Evolutionary conservation across 2,797 vertebrate genomes (phyloP), one percentile per base, ranked within the genome.

Genomic region (Hydrolagus colliei): DNA sequence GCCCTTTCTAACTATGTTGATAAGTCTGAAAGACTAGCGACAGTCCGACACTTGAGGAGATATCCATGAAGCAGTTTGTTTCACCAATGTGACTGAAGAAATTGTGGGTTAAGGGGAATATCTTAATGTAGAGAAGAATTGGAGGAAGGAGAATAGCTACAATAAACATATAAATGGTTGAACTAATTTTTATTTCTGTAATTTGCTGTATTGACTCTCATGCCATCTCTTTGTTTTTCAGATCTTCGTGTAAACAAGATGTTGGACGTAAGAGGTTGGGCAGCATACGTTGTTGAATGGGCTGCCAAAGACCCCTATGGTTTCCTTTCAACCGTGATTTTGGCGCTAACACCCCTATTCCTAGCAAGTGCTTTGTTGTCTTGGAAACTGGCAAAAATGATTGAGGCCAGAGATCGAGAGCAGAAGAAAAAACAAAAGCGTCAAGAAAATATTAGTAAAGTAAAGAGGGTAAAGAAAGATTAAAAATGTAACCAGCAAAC

Each of bases 381-480:
- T 0, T 99, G 98, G 98, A 99, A 98, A 92, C 92, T 99, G 87
- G 98, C 98, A 89, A 99, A 98, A 92, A 98, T 99, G 97, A 98
- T 99, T 59, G 97, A 99, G 91, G 96, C 94, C 87, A 96, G 95
- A 79, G 98, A 99, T 88, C 94, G 96, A 72, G 97, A 99, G 87
- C 97, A 97, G 89, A 99, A 98, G 92, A 98, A 97, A 92, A 99
- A 97, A 89, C 97, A 98, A 91, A 98, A 97, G 89, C 95, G 97
- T 59, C 96, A 99, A 89, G 98, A 99, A 92, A 99, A 99, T 90
- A 98, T 99, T 88, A 96, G 96, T 87, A 98, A 96, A 91, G 96
- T 96, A 91, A 99, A 99, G 92, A 93, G 96, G 93, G 93, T 92
- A 85, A 98, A 99, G 94, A 98, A 96, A 89, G 97, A 98, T 87